Conservation (phyloP, 2,113 vertebrate species). For the Burhinus oedicnemus region DNA sequence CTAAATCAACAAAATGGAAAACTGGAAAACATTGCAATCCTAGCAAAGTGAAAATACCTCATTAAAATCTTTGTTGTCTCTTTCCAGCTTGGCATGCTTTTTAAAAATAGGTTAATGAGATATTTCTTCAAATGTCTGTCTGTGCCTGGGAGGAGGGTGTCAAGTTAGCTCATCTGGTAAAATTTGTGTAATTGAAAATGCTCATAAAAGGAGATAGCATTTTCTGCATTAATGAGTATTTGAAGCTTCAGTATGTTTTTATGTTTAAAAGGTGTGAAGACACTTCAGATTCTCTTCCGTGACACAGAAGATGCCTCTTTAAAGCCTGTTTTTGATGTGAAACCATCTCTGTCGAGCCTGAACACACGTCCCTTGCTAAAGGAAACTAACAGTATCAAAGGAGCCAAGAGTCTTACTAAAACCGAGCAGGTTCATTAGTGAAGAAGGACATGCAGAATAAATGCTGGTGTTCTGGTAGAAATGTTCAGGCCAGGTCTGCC, state of each 20-base stretch:
- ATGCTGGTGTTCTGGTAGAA: neutral
- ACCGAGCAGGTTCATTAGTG: neutral
- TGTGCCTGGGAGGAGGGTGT: neutral
- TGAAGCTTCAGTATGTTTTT: neutral
- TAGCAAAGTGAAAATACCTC: neutral
- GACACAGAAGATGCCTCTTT: neutral
- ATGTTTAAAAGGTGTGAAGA: neutral
- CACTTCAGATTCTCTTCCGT: neutral
- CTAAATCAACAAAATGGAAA: neutral
- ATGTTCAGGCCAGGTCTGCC: neutral
- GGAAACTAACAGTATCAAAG: neutral
- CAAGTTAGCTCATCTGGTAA: neutral
- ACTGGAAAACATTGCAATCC: neutral
- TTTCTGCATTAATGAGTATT: neutral
- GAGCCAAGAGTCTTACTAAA: neutral
- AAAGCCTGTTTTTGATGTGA: neutral
- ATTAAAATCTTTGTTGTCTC: neutral
- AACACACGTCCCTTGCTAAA: neutral
- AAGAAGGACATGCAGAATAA: neutral
- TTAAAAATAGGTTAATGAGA: neutral
- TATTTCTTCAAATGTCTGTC: neutral
- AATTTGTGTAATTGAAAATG: neutral
- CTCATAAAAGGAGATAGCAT: neutral
- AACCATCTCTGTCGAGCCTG: neutral
- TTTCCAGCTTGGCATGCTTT: neutral